Conservation (phyloP, 2,113 vertebrate species). For the Parus major region DNA sequence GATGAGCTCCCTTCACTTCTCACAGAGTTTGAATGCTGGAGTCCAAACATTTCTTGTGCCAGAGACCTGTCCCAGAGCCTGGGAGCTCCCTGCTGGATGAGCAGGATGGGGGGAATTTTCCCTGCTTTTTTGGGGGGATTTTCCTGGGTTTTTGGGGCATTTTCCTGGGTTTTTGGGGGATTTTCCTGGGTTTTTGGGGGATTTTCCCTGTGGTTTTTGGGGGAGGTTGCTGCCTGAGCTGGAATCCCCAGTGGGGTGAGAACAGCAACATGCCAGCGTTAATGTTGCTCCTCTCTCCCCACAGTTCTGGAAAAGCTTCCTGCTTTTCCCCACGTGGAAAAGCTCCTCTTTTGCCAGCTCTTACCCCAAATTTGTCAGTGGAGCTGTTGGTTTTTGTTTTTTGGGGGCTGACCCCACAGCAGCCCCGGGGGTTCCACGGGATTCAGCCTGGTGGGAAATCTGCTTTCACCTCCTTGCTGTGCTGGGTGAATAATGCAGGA, state of each 20-base stretch:
- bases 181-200: not conserved
- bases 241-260: not conserved
- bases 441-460: not conserved
- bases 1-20: not conserved
- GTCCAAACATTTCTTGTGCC: slow-evolving; percentile 56
- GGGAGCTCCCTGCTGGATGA: not conserved
- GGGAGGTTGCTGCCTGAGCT: slow-evolving; percentile 37
- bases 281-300: not conserved
- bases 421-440: not conserved
- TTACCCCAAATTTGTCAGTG: not conserved
- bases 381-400: not conserved
- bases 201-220: not conserved
- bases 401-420: not conserved
- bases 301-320: not conserved
- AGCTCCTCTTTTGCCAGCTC: not conserved
- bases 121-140: too few species aligned
- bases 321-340: not conserved
- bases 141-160: not conserved
- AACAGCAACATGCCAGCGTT: not conserved
- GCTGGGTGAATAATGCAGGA: not conserved
- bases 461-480: not conserved
- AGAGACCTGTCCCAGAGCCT: not conserved
- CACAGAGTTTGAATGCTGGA: slow-evolving; percentile 21
- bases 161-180: not conserved
- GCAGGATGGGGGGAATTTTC: not conserved